Base-by-base conservation (phyloP, 2,888 invertebrate genomes). In the Hirtodrosophila duncani region DNA sequence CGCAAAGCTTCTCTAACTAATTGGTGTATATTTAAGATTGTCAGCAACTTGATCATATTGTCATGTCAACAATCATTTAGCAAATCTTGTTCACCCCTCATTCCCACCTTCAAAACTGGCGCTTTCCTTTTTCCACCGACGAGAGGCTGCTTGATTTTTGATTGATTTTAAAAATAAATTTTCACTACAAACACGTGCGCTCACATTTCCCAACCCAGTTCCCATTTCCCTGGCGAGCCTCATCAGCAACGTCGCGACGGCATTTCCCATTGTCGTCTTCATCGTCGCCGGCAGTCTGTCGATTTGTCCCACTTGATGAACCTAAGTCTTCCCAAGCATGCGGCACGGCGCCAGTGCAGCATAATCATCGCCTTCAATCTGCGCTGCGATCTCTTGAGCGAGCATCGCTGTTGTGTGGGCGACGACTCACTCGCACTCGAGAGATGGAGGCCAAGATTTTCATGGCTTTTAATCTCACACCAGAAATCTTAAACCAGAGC, bases 131-230 rank as follows among this genome's bases (percentile, higher is more conserved):
- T 20, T 6, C 6, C 20, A 3, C 6, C 20, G 3, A 6, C 4
- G 3, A n/a, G n/a, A n/a, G n/a, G 20, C 21, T 34, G 18, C 3
- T n/a, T 16, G 34, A 21, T 51, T 46, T 61, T 72, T 70, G 72
- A 75, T 75, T 71, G 72, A 75, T 66, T 70, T 75, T 75, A 71
- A 72, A 72, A 72, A 75, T 71, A 75, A 55, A 57, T 61, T 63
- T 48, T 24, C 29, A 46, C 58, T 39, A 50, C 41, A 59, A 29
- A 44, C 57, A 58, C 57, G 57, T 58, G 57, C 57, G 39, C 23
- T 42, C 38, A 26, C 33, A 13, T 24, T 43, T 16, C 1, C 9
- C 16, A 13, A 10, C 24, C 31, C 50, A 36, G 14, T 16, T 16
- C 20, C 8, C 41, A 23, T 21, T 21, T 33, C 29, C 29, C 21